Conservation (phyloP, 2,888 invertebrate species). For the Drosophila monieri region DNA sequence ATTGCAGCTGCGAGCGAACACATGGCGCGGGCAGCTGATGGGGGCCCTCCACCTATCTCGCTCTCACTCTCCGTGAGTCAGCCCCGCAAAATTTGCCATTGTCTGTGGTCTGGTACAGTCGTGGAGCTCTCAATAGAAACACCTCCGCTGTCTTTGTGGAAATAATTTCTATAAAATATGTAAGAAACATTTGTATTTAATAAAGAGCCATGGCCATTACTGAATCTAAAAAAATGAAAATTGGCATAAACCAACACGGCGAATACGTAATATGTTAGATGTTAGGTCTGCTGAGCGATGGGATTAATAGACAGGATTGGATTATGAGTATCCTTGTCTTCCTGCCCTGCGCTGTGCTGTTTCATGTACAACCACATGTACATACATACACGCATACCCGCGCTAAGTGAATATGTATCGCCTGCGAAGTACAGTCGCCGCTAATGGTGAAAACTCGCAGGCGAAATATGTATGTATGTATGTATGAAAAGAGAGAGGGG, state of each 20-base stretch:
- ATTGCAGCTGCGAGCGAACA: slow-evolving; percentile 47
- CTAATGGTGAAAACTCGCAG: slow-evolving; percentile 75
- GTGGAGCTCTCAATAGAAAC: neutral
- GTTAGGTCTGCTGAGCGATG: neutral
- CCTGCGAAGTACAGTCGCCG: slow-evolving; percentile 70
- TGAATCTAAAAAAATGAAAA: neutral
- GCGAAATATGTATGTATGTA: slow-evolving; percentile 27
- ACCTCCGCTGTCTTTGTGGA: too few relatives aligned
- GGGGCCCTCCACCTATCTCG: slow-evolving; percentile 28
- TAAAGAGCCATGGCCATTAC: too few relatives aligned
- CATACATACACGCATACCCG: slow-evolving; percentile 41
- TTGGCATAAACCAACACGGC: neutral
- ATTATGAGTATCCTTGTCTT: slow-evolving; percentile 45
- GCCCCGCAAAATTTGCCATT: slow-evolving; percentile 52
- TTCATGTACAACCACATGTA: slow-evolving; percentile 39
- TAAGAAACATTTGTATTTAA: neutral
- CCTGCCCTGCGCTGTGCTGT: slow-evolving; percentile 63
- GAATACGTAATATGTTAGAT: neutral
- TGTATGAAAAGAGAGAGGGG: slow-evolving; percentile 10
- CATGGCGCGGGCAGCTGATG: slow-evolving; percentile 51
- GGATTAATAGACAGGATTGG: neutral
- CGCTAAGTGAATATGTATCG: slow-evolving; percentile 38
- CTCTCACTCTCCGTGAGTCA: slow-evolving; percentile 35
- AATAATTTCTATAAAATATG: neutral
- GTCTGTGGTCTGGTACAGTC: slow-evolving; percentile 41